A percentile compares a stretch with the other conserved stretches of the same genome.
These are phyloP conservation scores for Madoqua kirkii DNA, from an alignment of 2,113 vertebrate genomes.

Conservation along the genomic window DNA sequence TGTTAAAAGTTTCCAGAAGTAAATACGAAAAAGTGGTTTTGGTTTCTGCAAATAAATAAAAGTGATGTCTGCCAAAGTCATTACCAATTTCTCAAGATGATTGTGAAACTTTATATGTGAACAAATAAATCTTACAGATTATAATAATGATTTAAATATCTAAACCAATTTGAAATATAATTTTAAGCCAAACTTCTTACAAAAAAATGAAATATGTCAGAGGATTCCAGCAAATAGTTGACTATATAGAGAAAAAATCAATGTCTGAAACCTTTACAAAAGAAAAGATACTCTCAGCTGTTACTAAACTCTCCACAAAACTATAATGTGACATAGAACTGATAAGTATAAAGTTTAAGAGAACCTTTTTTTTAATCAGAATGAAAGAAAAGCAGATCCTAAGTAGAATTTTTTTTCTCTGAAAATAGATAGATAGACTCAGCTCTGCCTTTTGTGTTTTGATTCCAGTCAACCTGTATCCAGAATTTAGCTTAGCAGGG, in stretches of 20 bases:
- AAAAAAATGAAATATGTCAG: conserved; percentile 11
- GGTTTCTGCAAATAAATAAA: conserved; percentile 3
- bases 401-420: neutral
- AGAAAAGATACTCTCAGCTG: neutral
- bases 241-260: neutral
- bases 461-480: neutral
- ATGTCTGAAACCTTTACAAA: conserved; percentile 36
- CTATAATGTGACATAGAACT: neutral
- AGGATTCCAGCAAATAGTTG: neutral
- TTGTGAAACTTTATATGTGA: neutral
- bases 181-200: conserved; percentile 41
- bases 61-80: neutral
- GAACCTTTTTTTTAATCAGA: neutral
- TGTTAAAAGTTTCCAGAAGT: neutral
- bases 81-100: neutral
- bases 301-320: neutral
- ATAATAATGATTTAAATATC: conserved; percentile 28
- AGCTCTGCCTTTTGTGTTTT: neutral
- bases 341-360: neutral
- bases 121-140: neutral
- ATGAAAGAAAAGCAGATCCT: conserved; percentile 11
- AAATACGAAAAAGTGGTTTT: neutral
- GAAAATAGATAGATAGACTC: neutral
- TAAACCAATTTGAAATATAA: neutral
- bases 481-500: neutral